A percentile compares a stretch with the other conserved stretches of the same genome.
phyloP scores from a whole-genome alignment of 1,140 invertebrate species.

The Pseudomyrmex dendroicus region DNA sequence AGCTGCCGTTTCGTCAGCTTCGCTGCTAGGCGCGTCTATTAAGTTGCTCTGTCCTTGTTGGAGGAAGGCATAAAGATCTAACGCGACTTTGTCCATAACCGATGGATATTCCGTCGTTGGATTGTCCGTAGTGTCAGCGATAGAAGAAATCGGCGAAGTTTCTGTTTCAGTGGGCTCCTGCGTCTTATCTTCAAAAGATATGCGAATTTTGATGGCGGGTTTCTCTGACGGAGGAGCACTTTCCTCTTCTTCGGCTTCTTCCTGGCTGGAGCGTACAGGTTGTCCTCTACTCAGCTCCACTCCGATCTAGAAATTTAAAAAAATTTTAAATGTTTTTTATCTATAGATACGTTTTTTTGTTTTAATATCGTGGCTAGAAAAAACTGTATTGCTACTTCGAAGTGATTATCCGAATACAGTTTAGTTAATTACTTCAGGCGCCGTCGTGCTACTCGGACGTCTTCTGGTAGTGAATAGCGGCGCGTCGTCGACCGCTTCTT shows the following conservation, averaged over 20 bases:
- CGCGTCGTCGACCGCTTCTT: slow-evolving; percentile 74
- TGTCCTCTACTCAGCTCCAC: slow-evolving; percentile 77
- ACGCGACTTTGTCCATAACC: slow-evolving; percentile 92
- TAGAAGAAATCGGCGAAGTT: slow-evolving; percentile 32
- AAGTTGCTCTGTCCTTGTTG: slow-evolving; percentile 90
- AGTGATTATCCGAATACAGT: not conserved
- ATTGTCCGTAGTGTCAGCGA: slow-evolving; percentile 86
- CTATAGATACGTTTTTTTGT: not conserved
- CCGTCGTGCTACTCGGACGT: slow-evolving; percentile 63
- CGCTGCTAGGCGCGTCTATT: slow-evolving; percentile 81
- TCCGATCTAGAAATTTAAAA: slow-evolving; percentile 61
- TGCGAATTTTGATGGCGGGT: slow-evolving; percentile 20
- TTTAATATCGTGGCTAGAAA: not conserved
- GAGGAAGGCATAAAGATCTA: slow-evolving; percentile 92
- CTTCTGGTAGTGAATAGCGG: slow-evolving; percentile 70
- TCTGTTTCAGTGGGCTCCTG: slow-evolving; percentile 64
- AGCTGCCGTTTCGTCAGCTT: slow-evolving; percentile 76
- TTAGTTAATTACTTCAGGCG: slow-evolving; percentile 73
- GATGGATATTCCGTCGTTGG: slow-evolving; percentile 86
- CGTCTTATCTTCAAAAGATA: slow-evolving; percentile 53
- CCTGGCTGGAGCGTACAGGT: slow-evolving; percentile 49
- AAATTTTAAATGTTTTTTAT: not conserved
- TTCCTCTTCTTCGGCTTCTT: slow-evolving; percentile 72
- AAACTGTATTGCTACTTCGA: not conserved
- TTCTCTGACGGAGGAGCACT: slow-evolving; percentile 26